A percentile compares a stretch with the other conserved stretches of the same genome.
phyloP scores from a whole-genome alignment of 2,888 invertebrate genomes.

The Phengaris arion region DNA sequence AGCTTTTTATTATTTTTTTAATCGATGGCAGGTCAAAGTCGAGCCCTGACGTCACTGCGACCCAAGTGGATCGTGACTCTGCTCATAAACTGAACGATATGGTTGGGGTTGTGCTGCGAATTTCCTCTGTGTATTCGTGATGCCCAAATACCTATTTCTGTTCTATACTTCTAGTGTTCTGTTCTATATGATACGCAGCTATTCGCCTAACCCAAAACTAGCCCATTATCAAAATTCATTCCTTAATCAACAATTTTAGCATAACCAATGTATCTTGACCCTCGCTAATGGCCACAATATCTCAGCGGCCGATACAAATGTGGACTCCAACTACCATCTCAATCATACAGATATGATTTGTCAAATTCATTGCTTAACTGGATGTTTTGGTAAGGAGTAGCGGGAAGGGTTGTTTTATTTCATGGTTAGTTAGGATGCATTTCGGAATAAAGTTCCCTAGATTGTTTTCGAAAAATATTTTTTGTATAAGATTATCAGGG shows the following conservation, averaged over 20 bases:
- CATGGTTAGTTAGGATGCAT: background rate
- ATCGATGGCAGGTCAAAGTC: no score
- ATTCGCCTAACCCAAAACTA: background rate
- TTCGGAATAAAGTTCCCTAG: no score
- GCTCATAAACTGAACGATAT: no score
- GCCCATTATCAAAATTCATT: background rate
- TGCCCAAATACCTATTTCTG: no score
- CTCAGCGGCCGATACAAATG: constrained; percentile 12
- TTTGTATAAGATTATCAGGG: no score
- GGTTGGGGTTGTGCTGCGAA: no score
- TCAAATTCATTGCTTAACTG: background rate
- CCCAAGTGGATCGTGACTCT: no score
- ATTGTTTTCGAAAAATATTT: no score
- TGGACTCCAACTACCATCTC: constrained; percentile 39
- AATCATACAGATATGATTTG: constrained; percentile 45
- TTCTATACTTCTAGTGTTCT: no score
- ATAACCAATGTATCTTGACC: constrained; percentile 14
- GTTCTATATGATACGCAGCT: background rate
- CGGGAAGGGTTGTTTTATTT: background rate
- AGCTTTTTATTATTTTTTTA: no score
- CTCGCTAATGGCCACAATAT: background rate
- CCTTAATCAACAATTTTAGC: constrained; percentile 11
- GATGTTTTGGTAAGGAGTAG: background rate
- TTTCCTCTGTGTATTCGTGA: no score
- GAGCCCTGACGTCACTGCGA: no score